Evolutionary conservation across 1,140 invertebrate genomes (phyloP), one percentile per base, ranked within the genome.

Genomic region (Polypedilum vanderplanki): DNA sequence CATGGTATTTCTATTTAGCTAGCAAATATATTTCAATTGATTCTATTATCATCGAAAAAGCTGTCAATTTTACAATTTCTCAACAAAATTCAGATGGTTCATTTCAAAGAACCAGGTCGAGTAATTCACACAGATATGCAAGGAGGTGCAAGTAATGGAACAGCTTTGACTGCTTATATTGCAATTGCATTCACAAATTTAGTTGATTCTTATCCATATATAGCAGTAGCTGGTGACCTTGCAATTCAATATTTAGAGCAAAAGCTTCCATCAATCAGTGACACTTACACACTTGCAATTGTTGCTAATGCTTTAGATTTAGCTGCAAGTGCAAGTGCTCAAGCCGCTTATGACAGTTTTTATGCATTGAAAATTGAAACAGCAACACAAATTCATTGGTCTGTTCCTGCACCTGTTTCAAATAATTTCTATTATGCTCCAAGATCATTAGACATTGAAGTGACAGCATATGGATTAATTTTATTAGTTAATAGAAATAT

Each of bases 1-100:
- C 91, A 0, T 89, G 94, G 77, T 94, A 95, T 41, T 90, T 98
- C 78, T 88, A 88, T n/a, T 91, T 94, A 83, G 95, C 95, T 4
- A 85, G 87, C 73, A 84, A 87, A 18, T 92, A 91, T 81, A 94
- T 97, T 67, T 88, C 88, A 74, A 87, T 98, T 73, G 94, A 96
- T 74, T 85, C 89, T 40, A 82, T 82, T 75, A 88, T 96, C 73
- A 88, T 97, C 74, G 82, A 86, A 3, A 86, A 87, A 64, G 90
- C 93, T 5, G 83, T 96, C 5, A 84, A 89, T 24, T 99, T 70
- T 18, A 7, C 20, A 3, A 8, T 18, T 18, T 4, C 5, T 10
- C 17, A 70, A 70, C 65, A 70, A 7, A 22, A 70, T 5, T 0
- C 7, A 1, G 20, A 70, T 70, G 65, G 65, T 3, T 20, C 65